Percentiles rank a stretch among this genome's conserved stretches.
phyloP scores from a whole-genome alignment of 2,888 invertebrate genomes.

The Eupithecia centaureata region DNA sequence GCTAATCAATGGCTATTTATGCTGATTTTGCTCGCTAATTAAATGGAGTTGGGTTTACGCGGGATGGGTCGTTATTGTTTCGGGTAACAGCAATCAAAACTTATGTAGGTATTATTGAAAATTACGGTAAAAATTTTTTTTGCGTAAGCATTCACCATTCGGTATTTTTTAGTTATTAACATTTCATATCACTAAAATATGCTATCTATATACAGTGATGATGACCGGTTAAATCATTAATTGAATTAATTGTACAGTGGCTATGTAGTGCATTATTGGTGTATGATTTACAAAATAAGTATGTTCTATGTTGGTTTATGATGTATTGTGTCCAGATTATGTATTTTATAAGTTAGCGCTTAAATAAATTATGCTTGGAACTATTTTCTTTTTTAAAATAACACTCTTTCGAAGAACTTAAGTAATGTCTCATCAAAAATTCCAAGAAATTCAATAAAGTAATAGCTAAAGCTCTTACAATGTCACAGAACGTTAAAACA shows the following conservation, averaged over 20 bases:
- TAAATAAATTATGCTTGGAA: not conserved
- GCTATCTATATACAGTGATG: too few species aligned
- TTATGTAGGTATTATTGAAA: not conserved
- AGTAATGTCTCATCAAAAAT: slow-evolving; percentile 15
- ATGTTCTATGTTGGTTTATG: not conserved
- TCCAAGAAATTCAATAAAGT: slow-evolving; percentile 26
- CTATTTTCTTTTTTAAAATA: not conserved
- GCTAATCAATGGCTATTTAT: slow-evolving; percentile 63
- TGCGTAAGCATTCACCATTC: not conserved
- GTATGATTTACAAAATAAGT: not conserved
- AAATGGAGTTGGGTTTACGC: slow-evolving; percentile 48
- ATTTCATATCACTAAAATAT: too few species aligned
- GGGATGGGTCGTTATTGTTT: slow-evolving; percentile 28
- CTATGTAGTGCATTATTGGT: not conserved
- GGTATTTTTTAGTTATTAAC: too few species aligned
- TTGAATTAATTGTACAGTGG: not conserved
- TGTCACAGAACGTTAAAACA: slow-evolving; percentile 42
- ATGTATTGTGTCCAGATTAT: not conserved
- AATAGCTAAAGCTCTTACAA: slow-evolving; percentile 32
- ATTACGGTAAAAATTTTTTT: not conserved
- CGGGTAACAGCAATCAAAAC: slow-evolving; percentile 23
- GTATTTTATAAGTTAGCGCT: not conserved
- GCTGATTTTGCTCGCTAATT: slow-evolving; percentile 59
- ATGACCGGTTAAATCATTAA: not conserved
- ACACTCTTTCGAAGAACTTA: slow-evolving; percentile 7